Percentiles rank a stretch among this genome's conserved stretches.
Evolutionary conservation across 2,797 vertebrate genomes (phyloP).

Genomic region (Apogon talboti): DNA sequence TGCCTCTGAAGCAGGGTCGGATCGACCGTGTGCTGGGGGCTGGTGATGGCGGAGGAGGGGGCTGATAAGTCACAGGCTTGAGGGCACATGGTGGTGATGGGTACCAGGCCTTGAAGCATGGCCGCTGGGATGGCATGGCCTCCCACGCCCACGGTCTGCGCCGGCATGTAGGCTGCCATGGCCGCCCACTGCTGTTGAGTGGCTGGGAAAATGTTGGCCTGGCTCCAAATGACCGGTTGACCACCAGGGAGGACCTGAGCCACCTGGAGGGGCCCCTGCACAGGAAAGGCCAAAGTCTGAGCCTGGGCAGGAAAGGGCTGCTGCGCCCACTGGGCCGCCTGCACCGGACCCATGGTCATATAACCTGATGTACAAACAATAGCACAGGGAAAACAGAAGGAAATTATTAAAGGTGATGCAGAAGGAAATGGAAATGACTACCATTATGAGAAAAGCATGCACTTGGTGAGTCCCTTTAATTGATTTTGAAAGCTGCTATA

Average conservation of each 20-base stretch:
- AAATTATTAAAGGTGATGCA: neutral
- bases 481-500: constrained; percentile 6
- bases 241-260: constrained; percentile 96
- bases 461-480: constrained; percentile 4
- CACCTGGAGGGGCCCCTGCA: constrained; percentile 92
- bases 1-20: constrained; percentile 80
- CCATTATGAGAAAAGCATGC: constrained; percentile 1
- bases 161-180: constrained; percentile 94
- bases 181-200: constrained; percentile 96
- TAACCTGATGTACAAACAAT: constrained; percentile 85
- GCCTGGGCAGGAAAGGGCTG: constrained; percentile 90
- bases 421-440: neutral
- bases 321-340: constrained; percentile 97
- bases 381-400: neutral
- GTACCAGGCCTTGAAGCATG: constrained; percentile 95
- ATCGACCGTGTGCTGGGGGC: constrained; percentile 90
- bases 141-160: constrained; percentile 91
- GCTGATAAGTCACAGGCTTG: constrained; percentile 79
- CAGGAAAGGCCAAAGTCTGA: constrained; percentile 91
- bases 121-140: constrained; percentile 91
- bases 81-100: constrained; percentile 89
- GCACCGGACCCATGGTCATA: constrained; percentile 97
- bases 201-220: constrained; percentile 93
- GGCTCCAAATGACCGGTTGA: constrained; percentile 96
- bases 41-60: constrained; percentile 88